phyloP scores from a whole-genome alignment of 2,888 invertebrate genomes.

The Harpalus rubripes region DNA sequence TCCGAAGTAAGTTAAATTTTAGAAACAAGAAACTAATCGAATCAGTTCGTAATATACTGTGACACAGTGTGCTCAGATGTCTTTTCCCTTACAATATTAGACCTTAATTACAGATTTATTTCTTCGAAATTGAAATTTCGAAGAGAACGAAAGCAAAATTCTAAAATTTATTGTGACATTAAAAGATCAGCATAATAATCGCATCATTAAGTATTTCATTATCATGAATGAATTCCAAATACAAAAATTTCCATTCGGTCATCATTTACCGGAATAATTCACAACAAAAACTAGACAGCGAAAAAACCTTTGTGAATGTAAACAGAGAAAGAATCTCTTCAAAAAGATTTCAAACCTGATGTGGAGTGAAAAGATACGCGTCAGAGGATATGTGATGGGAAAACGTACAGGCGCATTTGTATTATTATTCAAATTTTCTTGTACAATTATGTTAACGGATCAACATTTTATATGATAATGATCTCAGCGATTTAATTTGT shows the following conservation, averaged over 20 bases:
- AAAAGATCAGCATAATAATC: background rate
- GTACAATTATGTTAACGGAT: slow-evolving; percentile 31
- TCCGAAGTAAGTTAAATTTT: too few species aligned
- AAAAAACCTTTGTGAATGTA: background rate
- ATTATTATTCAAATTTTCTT: slow-evolving; percentile 23
- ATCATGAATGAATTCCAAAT: background rate
- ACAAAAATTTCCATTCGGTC: background rate
- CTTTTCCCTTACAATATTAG: background rate
- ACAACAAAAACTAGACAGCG: background rate
- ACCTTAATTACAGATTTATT: background rate
- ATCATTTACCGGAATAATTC: background rate
- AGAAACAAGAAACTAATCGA: background rate
- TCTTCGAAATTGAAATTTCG: background rate
- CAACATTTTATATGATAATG: slow-evolving; percentile 15
- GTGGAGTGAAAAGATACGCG: background rate
- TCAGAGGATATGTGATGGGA: background rate
- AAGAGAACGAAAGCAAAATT: background rate
- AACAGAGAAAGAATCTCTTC: background rate
- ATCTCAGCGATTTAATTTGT: slow-evolving; percentile 27
- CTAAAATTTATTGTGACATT: background rate
- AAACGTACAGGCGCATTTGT: background rate
- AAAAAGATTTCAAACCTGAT: background rate
- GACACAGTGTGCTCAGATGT: background rate
- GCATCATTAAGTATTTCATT: too few species aligned
- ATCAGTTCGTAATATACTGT: background rate